Evolutionary conservation across 2,888 invertebrate species (phyloP), one percentile per base, ranked within the genome.

Genomic region (Eilema griseolum): DNA sequence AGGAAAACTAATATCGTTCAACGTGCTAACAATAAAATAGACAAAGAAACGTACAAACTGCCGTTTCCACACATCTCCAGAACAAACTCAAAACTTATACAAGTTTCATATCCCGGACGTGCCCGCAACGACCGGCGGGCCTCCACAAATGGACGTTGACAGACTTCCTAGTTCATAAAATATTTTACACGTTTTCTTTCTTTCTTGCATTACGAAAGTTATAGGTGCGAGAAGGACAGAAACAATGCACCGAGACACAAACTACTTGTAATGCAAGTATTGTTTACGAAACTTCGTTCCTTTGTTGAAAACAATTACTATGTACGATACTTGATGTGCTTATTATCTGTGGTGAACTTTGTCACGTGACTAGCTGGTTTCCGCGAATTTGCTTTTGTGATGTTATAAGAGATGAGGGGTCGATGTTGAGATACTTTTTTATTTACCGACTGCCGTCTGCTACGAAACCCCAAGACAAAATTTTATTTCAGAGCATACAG

Each of bases 71-170:
- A 46, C 52, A 52, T 52, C n/a, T 52, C n/a, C 69, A 69, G 61
- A 73, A 77, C 67, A n/a, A 66, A 73, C 66, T 78, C 67, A 60
- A 77, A 80, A 76, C 68, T 77, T 78, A 73, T 78, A 81, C 69
- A 77, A 82, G 73, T 75, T 73, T 74, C 60, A 73, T 71, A 78
- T 71, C 76, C 62, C 71, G 76, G 81, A 87, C 86, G 82, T 83
- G 85, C 77, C 73, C 74, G 77, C 81, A 79, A 77, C 78, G 64
- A 67, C 61, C 41, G 70, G 68, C 61, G 20, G 73, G 74, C 81
- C 76, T 81, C 85, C 89, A 83, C 85, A 88, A 88, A 89, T 85
- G 87, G 84, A 82, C 78, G 75, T 75, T 79, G 84, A 85, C 84
- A 83, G 83, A 83, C 84, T 86, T 86, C 85, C 85, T 85, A 80